Base-by-base conservation (phyloP, 92 coral and sea anemone species). In the Phymanthus crucifer region DNA sequence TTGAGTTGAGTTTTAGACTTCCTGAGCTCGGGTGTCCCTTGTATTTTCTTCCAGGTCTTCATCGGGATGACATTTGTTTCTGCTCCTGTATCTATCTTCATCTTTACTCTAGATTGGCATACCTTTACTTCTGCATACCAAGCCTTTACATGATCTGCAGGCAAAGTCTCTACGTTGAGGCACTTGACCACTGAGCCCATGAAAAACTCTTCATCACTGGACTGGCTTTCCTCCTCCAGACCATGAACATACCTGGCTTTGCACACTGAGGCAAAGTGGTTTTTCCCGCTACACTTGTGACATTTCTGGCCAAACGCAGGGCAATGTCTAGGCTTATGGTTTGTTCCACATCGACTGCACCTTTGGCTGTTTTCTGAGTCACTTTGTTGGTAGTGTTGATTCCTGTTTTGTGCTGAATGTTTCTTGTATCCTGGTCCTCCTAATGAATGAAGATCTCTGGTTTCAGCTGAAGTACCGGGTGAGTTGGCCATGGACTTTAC, bases 231-330 rank as follows among this genome's bases (percentile, higher is more conserved):
- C n/a, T 57, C 66, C n/a, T 14, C 56, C 37, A 52, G 31, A 50
- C 77, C n/a, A 40, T 72, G 77, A 23, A 40, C 56, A 72, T 52
- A 34, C 26, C 77, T 52, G 7, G 58, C 56, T 45, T 50, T 45
- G 56, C 77, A 72, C 37, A 72, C 77, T n/a, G 57, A 50, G 36
- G 77, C 77, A 37, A 72, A 72, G 32, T 40, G 77, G 32, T 72
- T 72, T n/a, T n/a, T n/a, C 32, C 77, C 5, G 48, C 32, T 72
- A 72, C 77, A 72, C 21, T 35, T 40, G 56, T 72, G 48, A 52
- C 77, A 40, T 72, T n/a, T 72, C 77, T 72, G 48, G n/a, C 77
- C 77, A 72, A 40, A 37, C 37, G 77, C 77, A 21, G 77, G 77
- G 47, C 77, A 72, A 23, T 72, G 26, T 45, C 77, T 50, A 72